phyloP scores from a whole-genome alignment of 2,113 vertebrate genomes.

The Nothobranchius kuhntae region DNA sequence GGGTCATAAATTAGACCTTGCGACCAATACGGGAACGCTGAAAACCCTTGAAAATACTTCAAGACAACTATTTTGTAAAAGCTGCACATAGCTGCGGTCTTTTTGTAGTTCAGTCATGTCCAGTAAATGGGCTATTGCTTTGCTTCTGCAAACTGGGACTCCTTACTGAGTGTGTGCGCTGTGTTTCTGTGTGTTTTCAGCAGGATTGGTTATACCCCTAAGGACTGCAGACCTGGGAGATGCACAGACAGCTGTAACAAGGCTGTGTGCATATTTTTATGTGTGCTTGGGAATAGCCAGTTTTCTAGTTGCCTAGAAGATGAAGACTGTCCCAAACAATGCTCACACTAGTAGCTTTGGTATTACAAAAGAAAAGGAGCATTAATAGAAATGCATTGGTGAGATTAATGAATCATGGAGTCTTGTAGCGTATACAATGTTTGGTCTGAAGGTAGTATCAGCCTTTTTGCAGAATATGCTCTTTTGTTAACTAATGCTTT shows the following conservation, averaged over 20 bases:
- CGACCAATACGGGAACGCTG: no score
- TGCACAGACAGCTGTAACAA: conserved; percentile 46
- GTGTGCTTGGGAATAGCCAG: conserved; percentile 10
- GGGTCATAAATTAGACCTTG: no score
- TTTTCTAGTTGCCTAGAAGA: background rate
- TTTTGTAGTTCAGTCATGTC: conserved; percentile 1
- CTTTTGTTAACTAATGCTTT: no score
- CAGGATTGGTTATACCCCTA: background rate
- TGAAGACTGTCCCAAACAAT: background rate
- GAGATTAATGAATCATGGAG: no score
- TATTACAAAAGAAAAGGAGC: background rate
- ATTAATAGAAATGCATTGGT: no score
- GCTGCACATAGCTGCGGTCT: no score
- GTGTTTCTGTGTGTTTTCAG: background rate
- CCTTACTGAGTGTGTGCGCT: background rate
- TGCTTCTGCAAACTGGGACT: conserved; percentile 2
- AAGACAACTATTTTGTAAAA: no score
- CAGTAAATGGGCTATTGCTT: conserved; percentile 2
- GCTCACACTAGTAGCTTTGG: background rate
- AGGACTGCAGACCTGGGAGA: conserved; percentile 22
- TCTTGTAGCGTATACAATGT: no score
- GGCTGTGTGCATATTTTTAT: conserved; percentile 24
- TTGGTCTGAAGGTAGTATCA: no score
- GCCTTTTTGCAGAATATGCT: no score
- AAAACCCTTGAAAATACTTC: no score